A percentile compares a stretch with the other conserved stretches of the same genome.
Conservation (phyloP, 2,797 vertebrate species). For the Mormyrus proboscirostris region DNA sequence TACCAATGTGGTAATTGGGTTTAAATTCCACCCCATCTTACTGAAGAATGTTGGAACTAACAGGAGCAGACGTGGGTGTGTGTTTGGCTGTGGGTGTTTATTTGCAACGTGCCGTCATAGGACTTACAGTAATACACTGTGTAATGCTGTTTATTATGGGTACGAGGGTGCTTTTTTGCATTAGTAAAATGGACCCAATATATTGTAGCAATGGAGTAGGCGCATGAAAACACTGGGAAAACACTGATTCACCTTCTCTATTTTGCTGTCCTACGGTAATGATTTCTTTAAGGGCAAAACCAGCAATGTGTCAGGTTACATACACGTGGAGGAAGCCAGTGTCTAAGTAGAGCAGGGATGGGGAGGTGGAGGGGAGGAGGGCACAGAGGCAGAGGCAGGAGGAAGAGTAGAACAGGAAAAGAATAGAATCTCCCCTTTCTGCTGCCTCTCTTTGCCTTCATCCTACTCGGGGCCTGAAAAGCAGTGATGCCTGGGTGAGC, state of each 20-base stretch:
- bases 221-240: constrained; percentile 76
- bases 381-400: neutral
- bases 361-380: neutral
- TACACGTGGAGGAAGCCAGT: constrained; percentile 64
- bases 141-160: constrained; percentile 55
- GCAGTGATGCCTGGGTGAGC: neutral
- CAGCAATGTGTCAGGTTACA: constrained; percentile 77
- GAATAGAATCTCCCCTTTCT: neutral
- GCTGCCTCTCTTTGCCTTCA: neutral
- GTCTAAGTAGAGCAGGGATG: constrained; percentile 10
- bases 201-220: constrained; percentile 82
- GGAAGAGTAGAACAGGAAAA: neutral
- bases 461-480: neutral
- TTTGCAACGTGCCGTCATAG: constrained; percentile 25
- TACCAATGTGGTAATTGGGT: constrained; percentile 11
- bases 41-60: constrained; percentile 9
- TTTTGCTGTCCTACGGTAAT: constrained; percentile 56
- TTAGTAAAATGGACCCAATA: constrained; percentile 68
- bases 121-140: constrained; percentile 42
- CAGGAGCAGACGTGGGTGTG: constrained; percentile 12
- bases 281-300: constrained; percentile 82
- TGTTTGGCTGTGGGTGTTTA: constrained; percentile 16
- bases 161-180: constrained; percentile 58
- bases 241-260: constrained; percentile 58
- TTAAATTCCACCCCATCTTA: constrained; percentile 16